Evolutionary conservation across 1,140 invertebrate genomes (phyloP), one percentile per base, ranked within the genome.

Genomic region (Drosophila kanapiae): DNA sequence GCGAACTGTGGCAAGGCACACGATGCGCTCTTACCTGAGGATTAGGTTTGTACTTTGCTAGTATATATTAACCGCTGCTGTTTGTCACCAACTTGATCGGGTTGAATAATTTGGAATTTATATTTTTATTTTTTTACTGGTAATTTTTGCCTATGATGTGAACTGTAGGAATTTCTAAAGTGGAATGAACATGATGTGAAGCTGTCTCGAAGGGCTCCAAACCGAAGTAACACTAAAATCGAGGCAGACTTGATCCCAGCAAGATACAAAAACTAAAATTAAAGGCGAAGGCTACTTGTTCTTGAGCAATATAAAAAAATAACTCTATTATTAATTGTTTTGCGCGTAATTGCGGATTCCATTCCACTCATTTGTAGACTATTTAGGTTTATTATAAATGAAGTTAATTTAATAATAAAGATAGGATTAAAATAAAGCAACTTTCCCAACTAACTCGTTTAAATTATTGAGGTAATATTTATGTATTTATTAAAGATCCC

Each of bases 71-170:
- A 31, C 31, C 1, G 2, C 31, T 16, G 45, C 16, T 10, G 33
- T 47, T 23, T 23, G 23, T 23, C 3, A 23, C 23, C 23, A 23
- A 33, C 16, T 9, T 35, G 7, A 8, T 9, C 7, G 40, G 31
- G 1, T 53, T 35, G 7, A 27, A 8, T 11, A 61, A 61, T 64
- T 64, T 64, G 2, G 62, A 64, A 64, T 64, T 64, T 63, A 14
- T 16, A 13, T 27, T 35, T 33, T 4, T 10, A n/a, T 27, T 61
- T 43, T 62, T 64, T 59, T 6, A 64, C 62, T 9, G 10, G n/a
- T 14, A 43, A 60, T 61, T 64, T 64, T 64, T 6, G 56, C 11
- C 16, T 61, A 56, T 42, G 38, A 11, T 64, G 56, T 64, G 43
- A 23, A 18, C 57, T 18, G 57, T 23, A 10, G 29, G 35, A 64